phyloP scores from a whole-genome alignment of 2,888 invertebrate species.

The Melinaea marsaeus region DNA sequence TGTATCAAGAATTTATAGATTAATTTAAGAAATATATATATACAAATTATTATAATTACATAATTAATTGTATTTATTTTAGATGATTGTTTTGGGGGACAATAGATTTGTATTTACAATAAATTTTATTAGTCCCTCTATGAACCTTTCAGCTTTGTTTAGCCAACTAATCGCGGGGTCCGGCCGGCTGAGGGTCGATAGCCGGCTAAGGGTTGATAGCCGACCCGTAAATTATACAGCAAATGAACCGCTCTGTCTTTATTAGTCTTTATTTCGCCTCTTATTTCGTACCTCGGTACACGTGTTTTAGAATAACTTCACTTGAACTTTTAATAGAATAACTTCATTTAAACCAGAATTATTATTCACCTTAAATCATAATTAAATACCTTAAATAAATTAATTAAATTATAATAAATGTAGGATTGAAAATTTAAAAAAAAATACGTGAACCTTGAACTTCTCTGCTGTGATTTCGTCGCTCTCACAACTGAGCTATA shows the following conservation, averaged over 20 bases:
- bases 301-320: background rate
- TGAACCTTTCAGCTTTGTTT: background rate
- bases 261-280: constrained; percentile 17
- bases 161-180: background rate
- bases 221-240: constrained; percentile 23
- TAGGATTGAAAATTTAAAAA: no score
- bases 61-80: no score
- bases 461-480: no score
- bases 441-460: no score
- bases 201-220: constrained; percentile 1
- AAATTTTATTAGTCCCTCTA: background rate
- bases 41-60: no score
- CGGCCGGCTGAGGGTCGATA: background rate
- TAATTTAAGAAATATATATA: no score
- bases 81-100: no score
- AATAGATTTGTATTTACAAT: background rate
- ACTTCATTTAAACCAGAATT: background rate
- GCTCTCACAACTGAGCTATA: no score
- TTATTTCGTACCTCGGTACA: constrained; percentile 3
- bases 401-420: no score
- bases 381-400: background rate
- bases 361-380: background rate
- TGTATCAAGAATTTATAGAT: no score
- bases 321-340: background rate
- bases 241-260: constrained; percentile 24